Evolutionary conservation across 2,797 vertebrate species (phyloP).

Genomic region (Megalops cyprinoides): DNA sequence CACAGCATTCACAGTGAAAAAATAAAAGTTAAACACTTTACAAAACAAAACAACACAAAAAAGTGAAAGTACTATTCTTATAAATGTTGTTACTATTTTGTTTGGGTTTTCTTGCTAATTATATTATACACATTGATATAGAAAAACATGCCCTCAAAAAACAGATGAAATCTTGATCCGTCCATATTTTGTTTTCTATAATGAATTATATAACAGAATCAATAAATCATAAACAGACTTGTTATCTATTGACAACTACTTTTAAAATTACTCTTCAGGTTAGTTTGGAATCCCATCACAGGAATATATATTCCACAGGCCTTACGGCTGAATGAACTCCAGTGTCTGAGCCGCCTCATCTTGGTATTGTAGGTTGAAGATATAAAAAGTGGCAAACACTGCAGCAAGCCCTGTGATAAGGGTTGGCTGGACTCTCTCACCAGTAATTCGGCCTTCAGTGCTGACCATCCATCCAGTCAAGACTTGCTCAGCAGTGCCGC

Average conservation of each 20-base stretch:
- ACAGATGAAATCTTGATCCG: constrained; percentile 11
- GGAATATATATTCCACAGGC: neutral
- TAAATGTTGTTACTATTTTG: too few relatives aligned
- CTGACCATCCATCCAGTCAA: constrained; percentile 1
- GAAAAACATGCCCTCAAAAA: neutral
- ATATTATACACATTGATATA: too few relatives aligned
- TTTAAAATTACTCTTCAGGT: neutral
- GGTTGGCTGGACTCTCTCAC: constrained; percentile 17
- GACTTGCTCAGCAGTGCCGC: constrained; percentile 11
- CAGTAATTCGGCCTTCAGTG: constrained; percentile 15
- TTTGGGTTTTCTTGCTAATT: too few relatives aligned
- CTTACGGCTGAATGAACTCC: constrained; percentile 13
- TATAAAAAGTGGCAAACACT: constrained; percentile 13
- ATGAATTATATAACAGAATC: neutral
- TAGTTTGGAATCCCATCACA: neutral
- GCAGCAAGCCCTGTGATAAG: constrained; percentile 8
- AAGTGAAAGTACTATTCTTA: too few relatives aligned
- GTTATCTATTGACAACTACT: constrained; percentile 12
- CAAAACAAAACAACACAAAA: too few relatives aligned
- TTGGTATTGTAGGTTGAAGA: constrained; percentile 3
- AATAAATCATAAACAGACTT: constrained; percentile 15
- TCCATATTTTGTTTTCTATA: neutral
- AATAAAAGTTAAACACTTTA: too few relatives aligned
- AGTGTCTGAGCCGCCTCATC: constrained; percentile 17
- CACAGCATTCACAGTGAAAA: too few relatives aligned